Conservation (phyloP, 2,113 vertebrate species). For the Sclerurus mexicanus region DNA sequence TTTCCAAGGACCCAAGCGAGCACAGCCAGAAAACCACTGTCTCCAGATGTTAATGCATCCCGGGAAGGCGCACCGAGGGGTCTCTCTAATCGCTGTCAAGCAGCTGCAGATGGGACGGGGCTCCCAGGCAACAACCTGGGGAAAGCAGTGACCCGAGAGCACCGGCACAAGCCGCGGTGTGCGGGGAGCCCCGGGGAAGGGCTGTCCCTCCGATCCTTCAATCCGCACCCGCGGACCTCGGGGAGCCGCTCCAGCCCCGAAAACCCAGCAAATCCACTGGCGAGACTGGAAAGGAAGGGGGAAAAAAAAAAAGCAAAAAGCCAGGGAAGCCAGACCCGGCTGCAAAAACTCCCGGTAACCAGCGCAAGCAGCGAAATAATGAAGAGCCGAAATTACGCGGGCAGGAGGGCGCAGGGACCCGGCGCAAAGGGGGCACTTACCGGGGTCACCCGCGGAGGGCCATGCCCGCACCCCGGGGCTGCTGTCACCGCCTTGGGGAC, state of each 20-base stretch:
- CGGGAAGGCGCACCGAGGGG: fast-evolving
- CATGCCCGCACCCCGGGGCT: not conserved
- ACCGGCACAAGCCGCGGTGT: not conserved
- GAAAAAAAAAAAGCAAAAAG: not conserved
- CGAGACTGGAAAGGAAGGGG: not conserved
- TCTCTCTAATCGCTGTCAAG: not conserved
- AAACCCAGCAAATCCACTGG: not conserved
- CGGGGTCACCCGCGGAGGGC: not conserved
- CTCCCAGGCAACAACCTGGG: not conserved
- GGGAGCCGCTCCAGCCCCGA: not conserved
- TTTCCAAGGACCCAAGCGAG: not conserved
- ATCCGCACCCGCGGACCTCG: not conserved
- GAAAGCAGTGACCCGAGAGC: not conserved
- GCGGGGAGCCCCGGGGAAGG: not conserved
- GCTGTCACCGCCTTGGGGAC: not conserved
- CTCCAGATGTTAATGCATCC: fast-evolving
- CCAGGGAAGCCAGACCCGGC: not conserved
- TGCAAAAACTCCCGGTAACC: not conserved
- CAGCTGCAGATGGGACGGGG: not conserved
- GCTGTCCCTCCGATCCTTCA: not conserved
- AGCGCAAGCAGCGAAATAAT: not conserved
- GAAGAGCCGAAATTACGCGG: not conserved
- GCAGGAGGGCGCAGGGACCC: not conserved
- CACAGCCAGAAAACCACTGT: not conserved
- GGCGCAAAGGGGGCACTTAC: no score